Evolutionary conservation across 2,797 vertebrate species (phyloP).

Genomic region (Vireo griseus): DNA sequence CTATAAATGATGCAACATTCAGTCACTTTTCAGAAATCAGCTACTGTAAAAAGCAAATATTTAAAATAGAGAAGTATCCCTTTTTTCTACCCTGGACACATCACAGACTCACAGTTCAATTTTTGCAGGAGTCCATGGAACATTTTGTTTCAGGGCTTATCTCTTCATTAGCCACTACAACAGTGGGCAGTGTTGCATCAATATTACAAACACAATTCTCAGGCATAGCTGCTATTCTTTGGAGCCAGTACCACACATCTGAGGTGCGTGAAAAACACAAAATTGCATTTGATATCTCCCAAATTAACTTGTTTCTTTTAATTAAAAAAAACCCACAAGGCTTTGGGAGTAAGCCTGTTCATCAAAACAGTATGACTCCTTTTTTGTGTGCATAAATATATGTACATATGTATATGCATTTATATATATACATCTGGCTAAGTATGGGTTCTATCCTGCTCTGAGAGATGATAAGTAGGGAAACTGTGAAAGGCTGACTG

Average conservation of each 20-base stretch:
- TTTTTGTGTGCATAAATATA: not conserved
- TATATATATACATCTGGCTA: not conserved
- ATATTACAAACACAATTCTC: not conserved
- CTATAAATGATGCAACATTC: not conserved
- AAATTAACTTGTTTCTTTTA: not conserved
- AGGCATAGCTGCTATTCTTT: not conserved
- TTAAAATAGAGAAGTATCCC: not conserved
- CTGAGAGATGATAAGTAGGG: not conserved
- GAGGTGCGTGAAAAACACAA: not conserved
- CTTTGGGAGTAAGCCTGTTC: not conserved
- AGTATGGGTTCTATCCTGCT: not conserved
- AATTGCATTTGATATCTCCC: not conserved
- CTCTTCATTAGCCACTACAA: slow-evolving; percentile 12
- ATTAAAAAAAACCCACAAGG: not conserved
- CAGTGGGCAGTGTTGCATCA: not conserved
- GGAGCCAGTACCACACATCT: not conserved
- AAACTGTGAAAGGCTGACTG: not conserved
- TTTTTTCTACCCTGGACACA: not conserved
- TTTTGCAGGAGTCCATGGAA: not conserved
- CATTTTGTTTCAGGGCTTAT: not conserved
- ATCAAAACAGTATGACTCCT: not conserved
- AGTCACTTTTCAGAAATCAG: not conserved
- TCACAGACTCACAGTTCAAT: not conserved
- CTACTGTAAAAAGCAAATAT: not conserved
- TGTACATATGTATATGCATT: not conserved